These are phyloP conservation scores for Aulostomus chinensis DNA, from an alignment of 2,797 vertebrate species.

Conservation along the genomic window DNA sequence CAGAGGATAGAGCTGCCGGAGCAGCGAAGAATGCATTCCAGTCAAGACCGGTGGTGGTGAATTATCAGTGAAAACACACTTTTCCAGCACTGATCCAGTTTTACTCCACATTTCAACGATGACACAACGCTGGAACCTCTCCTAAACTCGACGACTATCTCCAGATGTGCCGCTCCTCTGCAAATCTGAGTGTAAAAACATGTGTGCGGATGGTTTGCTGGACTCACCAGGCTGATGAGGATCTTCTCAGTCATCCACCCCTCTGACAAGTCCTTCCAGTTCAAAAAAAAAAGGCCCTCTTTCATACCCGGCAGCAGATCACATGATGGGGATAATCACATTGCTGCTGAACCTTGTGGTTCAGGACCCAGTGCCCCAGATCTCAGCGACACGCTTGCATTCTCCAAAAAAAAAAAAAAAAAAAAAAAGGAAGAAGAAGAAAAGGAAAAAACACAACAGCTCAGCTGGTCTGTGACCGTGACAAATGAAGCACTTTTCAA, in stretches of 20 bases:
- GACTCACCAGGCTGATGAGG: constrained; percentile 64
- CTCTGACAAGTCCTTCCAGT: constrained; percentile 36
- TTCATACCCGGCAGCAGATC: constrained; percentile 75
- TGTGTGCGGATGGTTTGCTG: not conserved
- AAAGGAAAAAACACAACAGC: too few relatives aligned
- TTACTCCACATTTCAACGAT: not conserved
- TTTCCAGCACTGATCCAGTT: not conserved
- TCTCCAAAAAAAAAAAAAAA: not conserved
- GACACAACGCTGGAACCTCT: not conserved
- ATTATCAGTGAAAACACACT: not conserved
- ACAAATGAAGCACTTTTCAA: too few relatives aligned
- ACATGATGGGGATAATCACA: constrained; percentile 83
- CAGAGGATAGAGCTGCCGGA: too few relatives aligned
- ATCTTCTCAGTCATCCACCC: constrained; percentile 8
- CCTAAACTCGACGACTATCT: not conserved
- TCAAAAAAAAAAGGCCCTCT: constrained; percentile 61
- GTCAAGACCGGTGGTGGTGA: not conserved
- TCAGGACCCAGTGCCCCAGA: constrained; percentile 13
- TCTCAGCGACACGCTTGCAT: not conserved
- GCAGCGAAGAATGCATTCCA: not conserved
- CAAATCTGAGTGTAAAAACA: not conserved
- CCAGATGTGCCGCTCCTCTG: not conserved
- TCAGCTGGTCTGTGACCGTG: too few relatives aligned
- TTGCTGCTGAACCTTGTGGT: constrained; percentile 61
- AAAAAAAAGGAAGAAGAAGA: not conserved